Base-by-base conservation (phyloP, 2,888 invertebrate genomes). In the Thelaira solivaga region DNA sequence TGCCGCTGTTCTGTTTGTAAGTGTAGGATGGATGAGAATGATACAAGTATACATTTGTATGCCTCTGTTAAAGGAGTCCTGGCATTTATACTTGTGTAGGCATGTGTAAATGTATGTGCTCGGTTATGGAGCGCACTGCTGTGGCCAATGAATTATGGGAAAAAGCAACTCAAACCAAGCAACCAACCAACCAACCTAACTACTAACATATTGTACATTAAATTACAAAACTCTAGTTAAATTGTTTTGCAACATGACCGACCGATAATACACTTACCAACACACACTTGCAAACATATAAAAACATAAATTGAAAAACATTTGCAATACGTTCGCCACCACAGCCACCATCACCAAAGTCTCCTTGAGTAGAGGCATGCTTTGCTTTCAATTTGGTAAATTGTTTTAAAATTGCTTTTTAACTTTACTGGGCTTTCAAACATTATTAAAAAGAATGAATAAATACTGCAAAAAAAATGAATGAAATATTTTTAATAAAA, bases 111-210 rank as follows among this genome's bases (percentile, higher is more conserved):
- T 39, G 16, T 51, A 7, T 41, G 13, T 49, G 24, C 41, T 47
- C 16, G n/a, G 16, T 39, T 22, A 65, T 45, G 41, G 22, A 45
- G 39, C 72, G 45, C 68, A 71, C 57, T 57, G 71, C 62, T 73
- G 80, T 76, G 79, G 69, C 69, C 78, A 77, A 76, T 83, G 82
- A 83, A 80, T 84, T 83, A 84, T 84, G 83, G 82, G 74, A 69
- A 61, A 67, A 71, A 51, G 39, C 67, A 79, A 34, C 68, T 65
- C 75, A 36, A 65, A 55, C 69, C 65, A 45, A n/a, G n/a, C n/a
- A n/a, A n/a, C n/a, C n/a, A n/a, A n/a, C n/a, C n/a, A n/a, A n/a
- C n/a, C n/a, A n/a, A n/a, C n/a, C 41, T 51, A 65, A 39, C 41
- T 22, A 51, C 51, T 61, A 53, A 18, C 51, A 51, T 59, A 61